These are phyloP conservation scores for Platycnemis pennipes DNA, from an alignment of 2,888 invertebrate species.

Conservation along the genomic window DNA sequence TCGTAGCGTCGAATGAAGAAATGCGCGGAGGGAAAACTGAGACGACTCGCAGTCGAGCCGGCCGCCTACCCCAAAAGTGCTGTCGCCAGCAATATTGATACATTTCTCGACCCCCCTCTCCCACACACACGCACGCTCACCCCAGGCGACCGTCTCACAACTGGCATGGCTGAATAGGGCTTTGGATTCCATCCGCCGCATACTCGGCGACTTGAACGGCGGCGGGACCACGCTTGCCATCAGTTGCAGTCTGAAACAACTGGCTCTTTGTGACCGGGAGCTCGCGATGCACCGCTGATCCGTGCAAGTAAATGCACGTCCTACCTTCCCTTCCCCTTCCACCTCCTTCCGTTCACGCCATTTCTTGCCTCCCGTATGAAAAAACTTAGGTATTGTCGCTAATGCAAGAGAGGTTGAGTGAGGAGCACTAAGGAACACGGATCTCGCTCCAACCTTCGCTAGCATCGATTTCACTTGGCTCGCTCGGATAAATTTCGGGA, in stretches of 20 bases:
- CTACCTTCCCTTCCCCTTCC: background rate
- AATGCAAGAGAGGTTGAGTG: too few species aligned
- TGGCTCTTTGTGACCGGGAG: background rate
- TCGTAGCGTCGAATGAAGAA: background rate
- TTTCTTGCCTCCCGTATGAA: too few species aligned
- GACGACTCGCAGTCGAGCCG: background rate
- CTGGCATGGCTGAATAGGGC: background rate
- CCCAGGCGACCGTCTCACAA: background rate
- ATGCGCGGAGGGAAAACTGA: background rate
- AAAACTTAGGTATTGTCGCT: too few species aligned
- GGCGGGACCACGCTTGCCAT: background rate
- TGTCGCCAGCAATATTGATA: background rate
- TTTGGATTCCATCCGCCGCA: background rate
- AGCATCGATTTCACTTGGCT: background rate
- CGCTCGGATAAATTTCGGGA: background rate
- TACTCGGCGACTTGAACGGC: background rate
- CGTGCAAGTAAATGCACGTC: background rate
- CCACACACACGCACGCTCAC: background rate
- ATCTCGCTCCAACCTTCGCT: background rate
- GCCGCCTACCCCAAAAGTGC: background rate
- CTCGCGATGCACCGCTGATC: background rate
- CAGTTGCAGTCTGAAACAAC: background rate
- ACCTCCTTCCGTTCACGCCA: too few species aligned
- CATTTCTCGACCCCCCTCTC: background rate
- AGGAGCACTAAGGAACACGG: background rate